phyloP scores from a whole-genome alignment of 2,113 vertebrate species.

The Heterocephalus glaber region DNA sequence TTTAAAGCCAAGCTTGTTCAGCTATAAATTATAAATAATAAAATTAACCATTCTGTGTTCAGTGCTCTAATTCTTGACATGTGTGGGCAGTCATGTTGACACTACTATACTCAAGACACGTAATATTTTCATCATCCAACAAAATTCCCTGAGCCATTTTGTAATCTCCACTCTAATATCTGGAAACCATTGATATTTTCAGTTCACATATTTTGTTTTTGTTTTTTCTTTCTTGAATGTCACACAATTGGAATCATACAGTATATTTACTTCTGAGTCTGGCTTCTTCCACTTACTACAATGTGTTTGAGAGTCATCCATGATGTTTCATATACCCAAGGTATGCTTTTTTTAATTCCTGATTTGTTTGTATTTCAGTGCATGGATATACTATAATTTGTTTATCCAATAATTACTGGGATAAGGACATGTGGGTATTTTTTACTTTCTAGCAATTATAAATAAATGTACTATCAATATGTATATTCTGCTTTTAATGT shows the following conservation, averaged over 20 bases:
- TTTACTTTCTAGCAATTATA: background rate
- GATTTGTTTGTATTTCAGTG: background rate
- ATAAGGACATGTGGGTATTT: background rate
- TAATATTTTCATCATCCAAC: background rate
- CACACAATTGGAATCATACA: background rate
- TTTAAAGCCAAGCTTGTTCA: background rate
- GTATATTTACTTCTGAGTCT: background rate
- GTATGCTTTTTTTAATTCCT: background rate
- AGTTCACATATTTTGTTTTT: background rate
- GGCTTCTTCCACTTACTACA: background rate
- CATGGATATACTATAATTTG: background rate
- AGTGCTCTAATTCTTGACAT: background rate
- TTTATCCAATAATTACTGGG: background rate
- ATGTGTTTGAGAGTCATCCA: background rate
- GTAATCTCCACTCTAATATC: background rate
- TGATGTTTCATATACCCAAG: background rate
- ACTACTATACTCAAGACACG: background rate
- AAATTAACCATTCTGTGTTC: background rate
- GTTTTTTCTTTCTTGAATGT: background rate
- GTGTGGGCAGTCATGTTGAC: background rate
- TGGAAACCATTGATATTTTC: background rate
- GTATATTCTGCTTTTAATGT: background rate
- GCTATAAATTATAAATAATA: background rate
- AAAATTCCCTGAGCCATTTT: background rate
- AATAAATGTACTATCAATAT: conserved; percentile 19